Conservation (phyloP, 2,113 vertebrate genomes). For the Eptesicus fuscus region DNA sequence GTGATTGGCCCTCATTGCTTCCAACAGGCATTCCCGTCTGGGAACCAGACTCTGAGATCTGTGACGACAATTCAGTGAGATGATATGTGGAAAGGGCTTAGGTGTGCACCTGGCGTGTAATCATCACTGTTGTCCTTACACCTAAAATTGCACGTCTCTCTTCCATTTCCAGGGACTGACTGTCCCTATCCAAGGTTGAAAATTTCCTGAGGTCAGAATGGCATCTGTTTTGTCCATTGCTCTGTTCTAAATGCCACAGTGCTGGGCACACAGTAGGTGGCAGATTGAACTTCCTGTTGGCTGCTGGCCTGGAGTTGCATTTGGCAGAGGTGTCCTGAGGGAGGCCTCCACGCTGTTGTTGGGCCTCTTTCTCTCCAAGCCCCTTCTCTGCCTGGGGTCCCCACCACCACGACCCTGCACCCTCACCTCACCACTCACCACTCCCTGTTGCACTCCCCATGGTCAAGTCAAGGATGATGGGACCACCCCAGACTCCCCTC, state of each 20-base stretch:
- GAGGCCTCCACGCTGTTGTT: neutral
- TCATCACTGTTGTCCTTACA: neutral
- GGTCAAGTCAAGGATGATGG: neutral
- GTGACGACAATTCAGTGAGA: neutral
- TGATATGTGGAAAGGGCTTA: neutral
- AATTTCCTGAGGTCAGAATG: neutral
- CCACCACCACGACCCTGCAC: rapidly evolving
- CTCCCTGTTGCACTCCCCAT: neutral
- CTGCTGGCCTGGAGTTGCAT: neutral
- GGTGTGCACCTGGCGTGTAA: neutral
- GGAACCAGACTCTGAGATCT: neutral
- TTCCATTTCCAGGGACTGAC: neutral
- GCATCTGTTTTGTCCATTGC: neutral
- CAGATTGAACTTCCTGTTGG: neutral
- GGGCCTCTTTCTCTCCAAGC: neutral
- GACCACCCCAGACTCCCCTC: neutral
- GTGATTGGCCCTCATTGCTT: neutral
- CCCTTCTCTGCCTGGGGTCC: neutral
- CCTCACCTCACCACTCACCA: neutral
- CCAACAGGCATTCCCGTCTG: neutral
- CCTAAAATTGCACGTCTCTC: neutral
- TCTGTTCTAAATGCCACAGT: neutral
- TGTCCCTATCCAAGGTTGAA: neutral
- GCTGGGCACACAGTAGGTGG: neutral
- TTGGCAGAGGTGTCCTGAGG: neutral